A percentile compares a stretch with the other conserved stretches of the same genome.
Evolutionary conservation across 1,140 invertebrate genomes (phyloP).

Genomic region (Hyles vespertilio): DNA sequence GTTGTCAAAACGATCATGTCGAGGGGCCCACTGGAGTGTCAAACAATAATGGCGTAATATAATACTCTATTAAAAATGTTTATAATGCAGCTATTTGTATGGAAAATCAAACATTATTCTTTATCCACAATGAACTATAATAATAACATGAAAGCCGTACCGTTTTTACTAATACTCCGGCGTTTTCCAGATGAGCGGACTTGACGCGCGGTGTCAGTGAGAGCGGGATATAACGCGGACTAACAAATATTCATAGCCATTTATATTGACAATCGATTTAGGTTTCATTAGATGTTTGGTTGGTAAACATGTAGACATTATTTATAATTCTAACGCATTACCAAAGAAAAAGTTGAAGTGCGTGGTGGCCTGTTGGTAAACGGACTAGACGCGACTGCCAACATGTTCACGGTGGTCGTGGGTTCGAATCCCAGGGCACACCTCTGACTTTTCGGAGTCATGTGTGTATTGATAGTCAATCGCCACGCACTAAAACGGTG

Average conservation of each 20-base stretch:
- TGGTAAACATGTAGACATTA: constrained; percentile 1
- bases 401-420: too few relatives aligned
- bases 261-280: background rate
- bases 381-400: too few relatives aligned
- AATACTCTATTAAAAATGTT: constrained; percentile 35
- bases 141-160: constrained; percentile 32
- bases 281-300: background rate
- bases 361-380: too few relatives aligned
- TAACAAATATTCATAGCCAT: background rate
- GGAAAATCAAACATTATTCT: constrained; percentile 42
- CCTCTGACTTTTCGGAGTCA: too few relatives aligned
- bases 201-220: constrained; percentile 19
- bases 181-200: constrained; percentile 30
- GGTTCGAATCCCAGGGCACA: too few relatives aligned
- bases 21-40: background rate
- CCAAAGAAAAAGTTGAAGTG: too few relatives aligned
- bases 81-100: constrained; percentile 38
- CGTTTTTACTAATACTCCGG: constrained; percentile 53
- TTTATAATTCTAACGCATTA: constrained; percentile 3
- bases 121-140: constrained; percentile 29
- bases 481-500: too few relatives aligned
- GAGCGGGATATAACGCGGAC: constrained; percentile 13
- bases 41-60: constrained; percentile 25
- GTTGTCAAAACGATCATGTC: constrained; percentile 1
- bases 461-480: too few relatives aligned